Evolutionary conservation across 2,888 invertebrate genomes (phyloP).

Genomic region (Tenthredo notha): DNA sequence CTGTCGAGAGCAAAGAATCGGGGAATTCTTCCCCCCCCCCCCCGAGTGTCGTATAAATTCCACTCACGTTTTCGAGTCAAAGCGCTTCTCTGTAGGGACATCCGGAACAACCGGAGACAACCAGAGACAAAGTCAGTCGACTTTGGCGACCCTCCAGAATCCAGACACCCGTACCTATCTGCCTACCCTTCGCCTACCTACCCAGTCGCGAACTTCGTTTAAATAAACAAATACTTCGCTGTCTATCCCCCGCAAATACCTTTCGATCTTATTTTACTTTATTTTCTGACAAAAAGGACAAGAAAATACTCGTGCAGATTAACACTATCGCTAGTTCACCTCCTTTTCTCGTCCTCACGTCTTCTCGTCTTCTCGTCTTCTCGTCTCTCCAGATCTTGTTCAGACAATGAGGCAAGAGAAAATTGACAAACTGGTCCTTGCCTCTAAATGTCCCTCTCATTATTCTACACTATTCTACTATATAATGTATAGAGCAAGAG

Average conservation of each 20-base stretch:
- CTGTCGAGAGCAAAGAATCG: constrained; percentile 42
- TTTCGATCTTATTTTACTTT: constrained; percentile 3
- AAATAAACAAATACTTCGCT: constrained; percentile 37
- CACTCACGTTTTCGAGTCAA: constrained; percentile 51
- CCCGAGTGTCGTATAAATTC: constrained; percentile 43
- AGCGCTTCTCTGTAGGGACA: constrained; percentile 42
- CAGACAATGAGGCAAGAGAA: constrained; percentile 18
- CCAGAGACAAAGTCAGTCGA: constrained; percentile 48
- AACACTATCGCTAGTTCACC: background rate
- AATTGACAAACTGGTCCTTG: constrained; percentile 41
- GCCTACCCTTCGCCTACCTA: background rate
- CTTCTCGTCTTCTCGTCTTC: background rate
- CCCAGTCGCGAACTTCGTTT: constrained; percentile 32
- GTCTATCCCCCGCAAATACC: background rate
- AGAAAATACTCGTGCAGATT: background rate
- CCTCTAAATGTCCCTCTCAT: background rate
- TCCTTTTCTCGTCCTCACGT: background rate
- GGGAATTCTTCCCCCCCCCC: constrained; percentile 36
- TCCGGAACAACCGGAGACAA: constrained; percentile 52
- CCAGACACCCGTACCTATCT: constrained; percentile 30
- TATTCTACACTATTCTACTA: background rate
- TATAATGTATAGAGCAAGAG: background rate
- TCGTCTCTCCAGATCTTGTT: background rate
- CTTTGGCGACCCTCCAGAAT: constrained; percentile 50
- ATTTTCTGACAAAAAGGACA: background rate